A percentile compares a stretch with the other conserved stretches of the same genome.
These are phyloP conservation scores for Ephydatia muelleri DNA, from an alignment of 37 sponge, comb jelly and placozoan species.

Conservation along the genomic window DNA sequence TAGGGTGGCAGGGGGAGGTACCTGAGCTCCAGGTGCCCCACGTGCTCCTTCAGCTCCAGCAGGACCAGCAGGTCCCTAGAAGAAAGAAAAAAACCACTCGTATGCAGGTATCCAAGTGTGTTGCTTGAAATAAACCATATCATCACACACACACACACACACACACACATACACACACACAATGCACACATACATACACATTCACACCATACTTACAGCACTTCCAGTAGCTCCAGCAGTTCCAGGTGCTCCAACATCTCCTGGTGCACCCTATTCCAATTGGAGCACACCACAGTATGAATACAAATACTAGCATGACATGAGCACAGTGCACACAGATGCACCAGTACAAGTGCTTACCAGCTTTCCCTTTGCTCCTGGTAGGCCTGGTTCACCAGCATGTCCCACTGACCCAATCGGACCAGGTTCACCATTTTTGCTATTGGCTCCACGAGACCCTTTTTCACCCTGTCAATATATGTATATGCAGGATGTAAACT, in stretches of 20 bases:
- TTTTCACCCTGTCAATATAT: slow-evolving; percentile 30
- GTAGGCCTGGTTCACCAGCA: slow-evolving; percentile 32
- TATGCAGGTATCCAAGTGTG: not conserved
- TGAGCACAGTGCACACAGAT: not conserved
- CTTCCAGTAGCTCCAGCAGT: slow-evolving; percentile 50
- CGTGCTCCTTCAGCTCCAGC: slow-evolving; percentile 50
- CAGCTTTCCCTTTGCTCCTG: slow-evolving; percentile 47
- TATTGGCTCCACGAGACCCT: slow-evolving; percentile 37
- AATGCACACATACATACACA: not conserved
- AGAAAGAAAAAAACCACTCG: not conserved
- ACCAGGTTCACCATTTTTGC: slow-evolving; percentile 26
- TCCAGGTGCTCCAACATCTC: slow-evolving; percentile 62
- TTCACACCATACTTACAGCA: slow-evolving; percentile 38
- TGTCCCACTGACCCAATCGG: slow-evolving; percentile 35
- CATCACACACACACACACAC: no score
- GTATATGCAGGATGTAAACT: not conserved
- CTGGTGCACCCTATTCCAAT: slow-evolving; percentile 12
- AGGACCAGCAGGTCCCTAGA: slow-evolving; percentile 53
- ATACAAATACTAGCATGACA: not conserved
- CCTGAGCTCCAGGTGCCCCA: slow-evolving; percentile 44
- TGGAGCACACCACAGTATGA: not conserved
- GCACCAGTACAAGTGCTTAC: not conserved
- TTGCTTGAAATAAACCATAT: not conserved
- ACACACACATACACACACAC: no score
- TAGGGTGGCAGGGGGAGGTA: not conserved